These are phyloP conservation scores for Chironomus striatipennis DNA, from an alignment of 1,140 invertebrate genomes.

Conservation along the genomic window DNA sequence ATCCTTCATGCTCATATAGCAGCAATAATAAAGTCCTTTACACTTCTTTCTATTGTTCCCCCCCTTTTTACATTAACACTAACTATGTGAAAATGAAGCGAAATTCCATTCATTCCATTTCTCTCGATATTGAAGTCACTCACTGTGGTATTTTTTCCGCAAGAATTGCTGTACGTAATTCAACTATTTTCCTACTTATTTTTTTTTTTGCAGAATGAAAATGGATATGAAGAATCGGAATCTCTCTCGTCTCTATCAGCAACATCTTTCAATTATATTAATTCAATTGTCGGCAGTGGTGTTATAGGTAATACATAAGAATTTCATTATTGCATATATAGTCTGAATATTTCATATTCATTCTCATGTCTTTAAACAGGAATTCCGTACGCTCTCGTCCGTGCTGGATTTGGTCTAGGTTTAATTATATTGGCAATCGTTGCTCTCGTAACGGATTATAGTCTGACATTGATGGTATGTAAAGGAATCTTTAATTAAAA, in stretches of 20 bases:
- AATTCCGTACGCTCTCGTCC: conserved; percentile 57
- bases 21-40: neutral
- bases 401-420: conserved; percentile 73
- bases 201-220: conserved; percentile 27
- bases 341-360: neutral
- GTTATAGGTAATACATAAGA: conserved; percentile 73
- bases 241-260: conserved; percentile 50
- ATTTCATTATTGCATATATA: no score
- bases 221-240: conserved; percentile 31
- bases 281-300: conserved; percentile 86
- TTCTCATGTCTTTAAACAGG: neutral
- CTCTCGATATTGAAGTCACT: no score
- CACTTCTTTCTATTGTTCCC: neutral
- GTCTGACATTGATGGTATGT: conserved; percentile 68
- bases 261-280: conserved; percentile 86
- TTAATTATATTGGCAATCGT: conserved; percentile 64
- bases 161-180: neutral
- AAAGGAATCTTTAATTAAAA: neutral
- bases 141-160: no score
- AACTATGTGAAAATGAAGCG: neutral
- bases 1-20: neutral
- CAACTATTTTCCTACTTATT: neutral
- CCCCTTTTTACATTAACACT: no score
- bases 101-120: neutral
- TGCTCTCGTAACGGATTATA: conserved; percentile 74